These are phyloP conservation scores for Polymixis flavicincta DNA, from an alignment of 2,888 invertebrate species.

Conservation along the genomic window DNA sequence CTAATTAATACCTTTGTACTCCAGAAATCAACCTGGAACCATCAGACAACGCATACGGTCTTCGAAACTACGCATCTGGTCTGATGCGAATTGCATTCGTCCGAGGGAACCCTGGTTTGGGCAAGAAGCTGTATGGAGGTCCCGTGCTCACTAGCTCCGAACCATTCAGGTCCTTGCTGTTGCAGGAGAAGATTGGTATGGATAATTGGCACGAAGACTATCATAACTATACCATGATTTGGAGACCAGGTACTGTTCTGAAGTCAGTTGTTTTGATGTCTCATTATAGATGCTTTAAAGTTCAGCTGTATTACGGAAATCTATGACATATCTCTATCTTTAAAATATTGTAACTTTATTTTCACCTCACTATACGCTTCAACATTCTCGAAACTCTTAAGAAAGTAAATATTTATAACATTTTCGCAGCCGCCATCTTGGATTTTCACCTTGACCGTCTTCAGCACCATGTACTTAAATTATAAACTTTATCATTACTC, in stretches of 20 bases:
- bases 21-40: constrained; percentile 93
- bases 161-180: constrained; percentile 83
- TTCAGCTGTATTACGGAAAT: background rate
- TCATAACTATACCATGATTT: constrained; percentile 93
- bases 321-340: background rate
- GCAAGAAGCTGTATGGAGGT: constrained; percentile 82
- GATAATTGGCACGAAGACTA: constrained; percentile 91
- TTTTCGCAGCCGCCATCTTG: no score
- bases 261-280: background rate
- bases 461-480: no score
- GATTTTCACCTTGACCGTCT: no score
- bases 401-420: no score
- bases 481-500: no score
- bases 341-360: no score
- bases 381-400: no score
- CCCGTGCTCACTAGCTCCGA: constrained; percentile 81
- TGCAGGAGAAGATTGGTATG: constrained; percentile 82
- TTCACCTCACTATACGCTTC: no score
- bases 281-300: background rate
- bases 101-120: constrained; percentile 91
- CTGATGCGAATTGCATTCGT: constrained; percentile 93
- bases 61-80: constrained; percentile 91
- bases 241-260: constrained; percentile 88
- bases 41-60: constrained; percentile 91
- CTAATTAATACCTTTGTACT: constrained; percentile 22